These are phyloP conservation scores for Acestrorhynchus altus DNA, from an alignment of 2,797 vertebrate species.

Conservation along the genomic window DNA sequence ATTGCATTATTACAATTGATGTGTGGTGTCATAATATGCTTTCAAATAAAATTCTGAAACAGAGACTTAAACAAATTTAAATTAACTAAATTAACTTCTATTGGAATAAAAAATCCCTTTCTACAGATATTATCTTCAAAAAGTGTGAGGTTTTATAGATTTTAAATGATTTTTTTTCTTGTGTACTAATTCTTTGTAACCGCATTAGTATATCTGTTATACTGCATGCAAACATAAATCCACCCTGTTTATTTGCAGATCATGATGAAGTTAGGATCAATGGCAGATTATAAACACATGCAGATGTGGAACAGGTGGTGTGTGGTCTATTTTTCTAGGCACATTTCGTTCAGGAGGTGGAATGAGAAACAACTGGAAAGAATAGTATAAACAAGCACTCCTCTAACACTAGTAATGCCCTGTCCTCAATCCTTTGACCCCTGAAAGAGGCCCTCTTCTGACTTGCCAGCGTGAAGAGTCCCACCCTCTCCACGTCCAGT, in stretches of 20 bases:
- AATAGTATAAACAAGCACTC: slow-evolving; percentile 57
- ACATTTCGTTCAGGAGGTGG: slow-evolving; percentile 60
- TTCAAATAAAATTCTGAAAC: no score
- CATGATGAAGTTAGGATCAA: slow-evolving; percentile 46
- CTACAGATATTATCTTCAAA: no score
- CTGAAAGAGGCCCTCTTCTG: slow-evolving; percentile 44
- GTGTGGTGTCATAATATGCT: no score
- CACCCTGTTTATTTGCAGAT: slow-evolving; percentile 60
- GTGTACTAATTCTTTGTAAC: slow-evolving; percentile 43
- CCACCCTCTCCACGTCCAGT: slow-evolving; percentile 55
- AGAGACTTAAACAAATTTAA: no score
- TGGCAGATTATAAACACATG: slow-evolving; percentile 14
- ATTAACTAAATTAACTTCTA: no score
- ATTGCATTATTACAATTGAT: no score
- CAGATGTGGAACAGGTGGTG: slow-evolving; percentile 69
- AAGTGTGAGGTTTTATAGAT: no score
- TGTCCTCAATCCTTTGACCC: slow-evolving; percentile 46
- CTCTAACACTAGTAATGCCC: slow-evolving; percentile 33
- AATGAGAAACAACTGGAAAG: slow-evolving; percentile 64
- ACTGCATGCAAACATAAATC: slow-evolving; percentile 43
- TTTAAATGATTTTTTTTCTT: slow-evolving; percentile 27
- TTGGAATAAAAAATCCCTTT: no score
- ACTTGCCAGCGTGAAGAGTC: slow-evolving; percentile 54
- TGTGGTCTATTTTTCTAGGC: slow-evolving; percentile 46
- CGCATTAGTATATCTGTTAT: slow-evolving; percentile 36